These are phyloP conservation scores for Miniopterus natalensis DNA, from an alignment of 2,113 vertebrate genomes.

Conservation along the genomic window DNA sequence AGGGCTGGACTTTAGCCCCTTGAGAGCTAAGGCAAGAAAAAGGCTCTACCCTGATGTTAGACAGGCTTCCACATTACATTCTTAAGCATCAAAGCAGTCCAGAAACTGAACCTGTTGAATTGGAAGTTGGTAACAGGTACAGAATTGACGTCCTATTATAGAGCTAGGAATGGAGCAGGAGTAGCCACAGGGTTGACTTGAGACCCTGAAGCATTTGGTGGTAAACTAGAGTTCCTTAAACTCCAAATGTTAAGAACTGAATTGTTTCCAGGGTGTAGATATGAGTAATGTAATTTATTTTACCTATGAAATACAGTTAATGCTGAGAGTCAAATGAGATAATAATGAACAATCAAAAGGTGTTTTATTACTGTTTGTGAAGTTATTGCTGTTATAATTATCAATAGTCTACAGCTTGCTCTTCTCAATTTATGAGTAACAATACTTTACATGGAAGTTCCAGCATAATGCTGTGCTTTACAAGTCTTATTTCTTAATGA, in stretches of 20 bases:
- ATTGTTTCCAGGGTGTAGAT: neutral
- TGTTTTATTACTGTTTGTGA: constrained; percentile 40
- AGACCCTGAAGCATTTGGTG: neutral
- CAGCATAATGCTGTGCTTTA: neutral
- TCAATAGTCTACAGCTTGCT: neutral
- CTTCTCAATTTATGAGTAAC: constrained; percentile 52
- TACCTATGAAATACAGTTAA: neutral
- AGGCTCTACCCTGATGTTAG: neutral
- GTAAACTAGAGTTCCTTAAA: neutral
- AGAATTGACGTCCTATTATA: neutral
- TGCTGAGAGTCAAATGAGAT: neutral
- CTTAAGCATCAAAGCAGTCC: neutral
- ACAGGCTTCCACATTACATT: neutral
- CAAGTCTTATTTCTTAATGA: constrained; percentile 64
- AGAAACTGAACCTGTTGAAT: neutral
- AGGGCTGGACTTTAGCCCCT: neutral
- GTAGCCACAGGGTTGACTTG: neutral
- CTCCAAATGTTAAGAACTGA: neutral
- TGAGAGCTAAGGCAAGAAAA: neutral
- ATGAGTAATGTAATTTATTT: neutral
- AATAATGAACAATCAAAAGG: neutral
- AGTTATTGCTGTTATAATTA: constrained; percentile 24
- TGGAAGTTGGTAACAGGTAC: neutral
- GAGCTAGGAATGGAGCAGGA: neutral
- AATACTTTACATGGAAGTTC: neutral